These are phyloP conservation scores for Fregetta grallaria DNA, from an alignment of 2,113 vertebrate genomes.

Conservation along the genomic window DNA sequence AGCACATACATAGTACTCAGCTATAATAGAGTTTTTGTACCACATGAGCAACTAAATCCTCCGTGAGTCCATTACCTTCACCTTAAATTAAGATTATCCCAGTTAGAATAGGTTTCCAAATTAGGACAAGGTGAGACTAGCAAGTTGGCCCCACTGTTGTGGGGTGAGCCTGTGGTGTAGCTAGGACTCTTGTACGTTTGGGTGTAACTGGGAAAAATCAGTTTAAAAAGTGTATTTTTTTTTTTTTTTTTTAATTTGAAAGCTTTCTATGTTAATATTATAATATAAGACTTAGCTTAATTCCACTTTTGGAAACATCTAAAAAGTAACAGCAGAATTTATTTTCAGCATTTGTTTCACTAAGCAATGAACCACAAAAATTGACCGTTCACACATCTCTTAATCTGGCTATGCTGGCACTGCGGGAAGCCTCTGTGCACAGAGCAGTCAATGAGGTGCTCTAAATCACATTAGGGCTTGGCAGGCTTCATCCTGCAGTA, in stretches of 20 bases:
- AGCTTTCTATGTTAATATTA: neutral
- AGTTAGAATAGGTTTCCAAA: neutral
- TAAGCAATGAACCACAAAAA: conserved; percentile 8
- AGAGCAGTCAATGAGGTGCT: neutral
- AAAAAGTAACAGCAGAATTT: neutral
- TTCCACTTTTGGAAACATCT: conserved; percentile 12
- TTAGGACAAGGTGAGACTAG: neutral
- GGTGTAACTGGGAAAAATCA: neutral
- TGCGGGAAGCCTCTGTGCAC: neutral
- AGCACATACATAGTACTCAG: neutral
- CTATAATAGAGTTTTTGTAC: neutral
- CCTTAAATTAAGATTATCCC: neutral
- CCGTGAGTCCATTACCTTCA: neutral
- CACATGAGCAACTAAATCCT: neutral
- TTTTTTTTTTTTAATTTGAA: neutral
- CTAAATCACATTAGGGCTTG: conserved; percentile 8
- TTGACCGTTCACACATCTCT: neutral
- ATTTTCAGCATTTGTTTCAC: neutral
- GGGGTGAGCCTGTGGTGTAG: neutral
- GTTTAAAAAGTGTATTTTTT: neutral
- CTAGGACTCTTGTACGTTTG: neutral
- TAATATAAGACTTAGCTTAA: neutral
- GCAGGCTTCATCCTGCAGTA: neutral
- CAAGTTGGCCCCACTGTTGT: neutral
- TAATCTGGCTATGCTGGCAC: neutral